Base-by-base conservation (phyloP, 2,888 invertebrate genomes). In the Gortyna flavago region DNA sequence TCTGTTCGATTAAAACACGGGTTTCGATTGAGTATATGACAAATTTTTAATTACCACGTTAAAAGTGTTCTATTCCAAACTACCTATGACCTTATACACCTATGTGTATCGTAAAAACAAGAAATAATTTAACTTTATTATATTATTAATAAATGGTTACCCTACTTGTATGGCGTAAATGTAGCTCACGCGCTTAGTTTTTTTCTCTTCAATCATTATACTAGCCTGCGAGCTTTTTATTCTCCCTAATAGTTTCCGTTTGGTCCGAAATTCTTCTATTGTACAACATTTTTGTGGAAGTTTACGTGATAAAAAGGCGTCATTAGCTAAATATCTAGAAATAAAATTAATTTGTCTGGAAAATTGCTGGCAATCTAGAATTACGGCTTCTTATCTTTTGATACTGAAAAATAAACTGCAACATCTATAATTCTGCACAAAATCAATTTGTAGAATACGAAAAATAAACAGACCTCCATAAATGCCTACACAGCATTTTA, bases 111-210 rank as follows among this genome's bases (percentile, higher is more conserved):
- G 8, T 6, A 75, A 35, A 35, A 78, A 16, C 25, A 25, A 32
- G 48, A 48, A 0, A 3, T 32, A 11, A 59, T 32, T 51, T 51
- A 32, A 25, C 21, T 44, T 54, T 2, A 44, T 44, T 29, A 2
- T 35, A 72, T 6, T 35, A 11, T 9, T 65, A 29, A 32, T 29
- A 16, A 72, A 38, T 73, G 71, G 87, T 77, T 74, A 84, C 88
- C 86, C 87, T 80, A 85, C 77, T 32, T 29, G 29, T 71, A 41
- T 54, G n/a, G 54, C 66, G 57, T 85, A 84, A 88, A 89, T 83
- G 83, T 82, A 71, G 67, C 89, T 84, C 90, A 89, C 91, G 89
- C 89, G 85, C 82, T 77, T 82, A 77, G 68, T 79, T 83, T 86
- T 86, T 84, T 88, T 83, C 72, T 68, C 81, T 80, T 69, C 80